Evolutionary conservation across 2,888 invertebrate genomes (phyloP).

Genomic region (Chouioia cunea): DNA sequence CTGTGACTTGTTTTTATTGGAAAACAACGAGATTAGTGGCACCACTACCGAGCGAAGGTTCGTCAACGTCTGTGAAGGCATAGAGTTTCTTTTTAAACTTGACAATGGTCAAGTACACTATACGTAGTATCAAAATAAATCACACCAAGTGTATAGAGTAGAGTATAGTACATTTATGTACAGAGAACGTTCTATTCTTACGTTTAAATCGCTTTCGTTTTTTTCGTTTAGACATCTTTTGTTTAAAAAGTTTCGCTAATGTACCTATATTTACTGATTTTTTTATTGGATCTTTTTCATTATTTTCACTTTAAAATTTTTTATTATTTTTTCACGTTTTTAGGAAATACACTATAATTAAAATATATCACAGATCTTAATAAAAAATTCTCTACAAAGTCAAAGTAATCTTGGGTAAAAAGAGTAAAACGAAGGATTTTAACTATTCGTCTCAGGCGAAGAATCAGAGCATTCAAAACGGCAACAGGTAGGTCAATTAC

Average conservation of each 20-base stretch:
- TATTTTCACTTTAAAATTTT: constrained; percentile 30
- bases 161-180: constrained; percentile 64
- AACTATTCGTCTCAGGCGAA: constrained; percentile 47
- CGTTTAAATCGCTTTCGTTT: constrained; percentile 39
- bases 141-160: constrained; percentile 65
- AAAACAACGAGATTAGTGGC: constrained; percentile 16
- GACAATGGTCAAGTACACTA: constrained; percentile 60
- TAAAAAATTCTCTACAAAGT: constrained; percentile 61
- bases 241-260: constrained; percentile 50
- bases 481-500: constrained; percentile 26
- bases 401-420: too few relatives aligned
- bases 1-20: too few relatives aligned
- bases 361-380: constrained; percentile 68
- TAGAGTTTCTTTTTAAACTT: constrained; percentile 57
- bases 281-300: constrained; percentile 46
- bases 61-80: constrained; percentile 63
- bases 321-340: constrained; percentile 42
- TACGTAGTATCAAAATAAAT: constrained; percentile 67
- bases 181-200: constrained; percentile 57
- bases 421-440: constrained; percentile 55
- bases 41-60: constrained; percentile 53
- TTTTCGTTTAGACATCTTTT: constrained; percentile 32
- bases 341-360: constrained; percentile 64
- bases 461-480: constrained; percentile 47
- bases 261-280: constrained; percentile 51